Evolutionary conservation across 2,888 invertebrate genomes (phyloP).

Genomic region (Calephelis perditalis): DNA sequence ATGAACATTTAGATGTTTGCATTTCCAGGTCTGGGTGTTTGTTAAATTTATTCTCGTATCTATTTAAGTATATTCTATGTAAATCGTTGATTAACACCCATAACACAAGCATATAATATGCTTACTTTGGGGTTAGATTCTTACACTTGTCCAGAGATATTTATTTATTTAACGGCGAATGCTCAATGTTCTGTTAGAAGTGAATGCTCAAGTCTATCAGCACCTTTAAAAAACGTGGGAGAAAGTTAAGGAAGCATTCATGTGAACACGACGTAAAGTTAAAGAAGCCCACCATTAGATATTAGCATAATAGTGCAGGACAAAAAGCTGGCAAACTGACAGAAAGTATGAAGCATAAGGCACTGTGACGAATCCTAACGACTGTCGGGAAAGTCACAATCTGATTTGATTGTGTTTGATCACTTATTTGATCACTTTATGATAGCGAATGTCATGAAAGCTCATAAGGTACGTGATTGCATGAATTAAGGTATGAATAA

Average conservation of each 20-base stretch:
- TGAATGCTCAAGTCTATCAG: too few relatives aligned
- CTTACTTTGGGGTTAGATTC: too few relatives aligned
- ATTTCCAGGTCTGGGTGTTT: too few relatives aligned
- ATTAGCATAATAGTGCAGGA: constrained; percentile 53
- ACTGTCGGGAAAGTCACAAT: constrained; percentile 56
- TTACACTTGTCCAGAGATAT: too few relatives aligned
- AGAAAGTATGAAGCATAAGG: constrained; percentile 48
- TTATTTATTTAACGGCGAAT: too few relatives aligned
- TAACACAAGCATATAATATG: too few relatives aligned
- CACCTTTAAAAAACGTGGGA: neutral
- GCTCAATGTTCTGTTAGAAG: too few relatives aligned
- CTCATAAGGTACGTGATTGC: constrained; percentile 63
- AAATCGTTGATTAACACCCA: too few relatives aligned
- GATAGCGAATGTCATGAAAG: constrained; percentile 68
- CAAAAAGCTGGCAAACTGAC: constrained; percentile 60
- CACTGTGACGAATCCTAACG: constrained; percentile 64
- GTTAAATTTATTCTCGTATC: too few relatives aligned
- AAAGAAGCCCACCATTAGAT: constrained; percentile 48
- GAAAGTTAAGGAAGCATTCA: constrained; percentile 3
- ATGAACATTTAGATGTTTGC: too few relatives aligned
- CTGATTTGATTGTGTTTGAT: constrained; percentile 67
- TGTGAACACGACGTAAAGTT: constrained; percentile 20
- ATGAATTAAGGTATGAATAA: constrained; percentile 51
- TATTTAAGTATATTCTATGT: too few relatives aligned
- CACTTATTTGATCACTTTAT: constrained; percentile 75